Evolutionary conservation across 2,113 vertebrate genomes (phyloP), one percentile per base, ranked within the genome.

Genomic region (Fregetta grallaria): DNA sequence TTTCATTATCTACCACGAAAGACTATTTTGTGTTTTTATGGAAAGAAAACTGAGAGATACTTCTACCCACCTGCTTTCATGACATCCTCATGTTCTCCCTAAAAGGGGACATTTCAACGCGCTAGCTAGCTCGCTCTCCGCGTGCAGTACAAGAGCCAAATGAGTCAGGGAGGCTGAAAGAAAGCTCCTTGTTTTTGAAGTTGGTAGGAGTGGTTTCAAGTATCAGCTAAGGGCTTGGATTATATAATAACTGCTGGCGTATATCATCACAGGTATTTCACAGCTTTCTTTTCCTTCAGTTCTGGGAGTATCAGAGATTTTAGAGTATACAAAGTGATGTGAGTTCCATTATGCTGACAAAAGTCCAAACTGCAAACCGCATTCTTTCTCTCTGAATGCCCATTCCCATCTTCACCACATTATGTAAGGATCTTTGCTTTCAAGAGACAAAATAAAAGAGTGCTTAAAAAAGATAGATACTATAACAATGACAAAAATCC

Each of bases 171-270:
- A 74, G 53, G 26, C 52, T 78, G 70, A 87, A 91, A 80, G 91
- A 53, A 94, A 88, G 34, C 50, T 62, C 56, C 55, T 83, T 92
- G 36, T 13, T 59, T 52, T 86, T 92, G 38, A 92, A 96, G 79
- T 90, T 66, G 34, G 42, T 85, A 53, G 38, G 42, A 91, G 52
- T 66, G 34, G 21, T 94, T 96, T 97, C 81, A 82, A 93, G 81
- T 56, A 68, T 29, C 66, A 92, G n/a, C 44, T 47, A 71, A 97
- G 45, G 52, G 36, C 42, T 61, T 93, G 30, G 58, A 67, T 94
- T 96, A 55, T 90, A 47, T 40, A 90, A 26, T 49, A 85, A 88
- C 72, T 87, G 27, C 71, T 92, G 42, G 47, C 75, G 32, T 34
- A 73, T 34, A 40, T 92, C 55, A 73, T 88, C 82, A 86, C 38